phyloP scores from a whole-genome alignment of 2,888 invertebrate species.

The Amaurobius ferox region DNA sequence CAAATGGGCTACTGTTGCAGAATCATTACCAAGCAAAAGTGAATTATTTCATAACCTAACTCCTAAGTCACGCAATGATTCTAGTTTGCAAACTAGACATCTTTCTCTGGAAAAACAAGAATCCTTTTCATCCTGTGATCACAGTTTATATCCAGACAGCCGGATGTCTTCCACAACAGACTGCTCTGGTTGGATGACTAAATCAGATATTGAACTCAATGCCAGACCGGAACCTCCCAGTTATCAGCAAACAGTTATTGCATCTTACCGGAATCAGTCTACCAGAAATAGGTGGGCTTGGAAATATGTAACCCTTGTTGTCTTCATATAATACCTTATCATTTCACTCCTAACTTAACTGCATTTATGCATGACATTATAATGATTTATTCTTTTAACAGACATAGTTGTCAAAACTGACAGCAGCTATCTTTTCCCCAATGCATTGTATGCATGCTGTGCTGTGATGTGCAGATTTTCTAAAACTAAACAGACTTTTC shows the following conservation, averaged over 20 bases:
- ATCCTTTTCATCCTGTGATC: slow-evolving; percentile 54
- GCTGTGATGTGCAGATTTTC: not conserved
- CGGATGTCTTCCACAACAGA: slow-evolving; percentile 55
- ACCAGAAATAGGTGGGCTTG: slow-evolving; percentile 65
- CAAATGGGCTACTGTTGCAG: slow-evolving; percentile 49
- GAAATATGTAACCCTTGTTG: slow-evolving; percentile 67
- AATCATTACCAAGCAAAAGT: slow-evolving; percentile 52
- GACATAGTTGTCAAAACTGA: not conserved
- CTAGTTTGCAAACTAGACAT: slow-evolving; percentile 58
- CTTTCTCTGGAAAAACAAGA: slow-evolving; percentile 64
- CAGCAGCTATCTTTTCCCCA: not conserved
- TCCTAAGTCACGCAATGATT: slow-evolving; percentile 19
- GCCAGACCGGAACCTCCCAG: slow-evolving; percentile 44
- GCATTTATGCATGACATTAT: not conserved
- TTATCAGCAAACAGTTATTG: slow-evolving; percentile 45
- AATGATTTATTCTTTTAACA: not conserved
- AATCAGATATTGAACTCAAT: slow-evolving; percentile 60
- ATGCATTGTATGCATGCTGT: not conserved
- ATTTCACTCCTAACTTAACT: slow-evolving; percentile 12
- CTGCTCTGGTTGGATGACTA: slow-evolving; percentile 57
- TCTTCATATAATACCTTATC: slow-evolving; percentile 30
- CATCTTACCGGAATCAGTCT: slow-evolving; percentile 48
- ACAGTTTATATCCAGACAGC: slow-evolving; percentile 47
- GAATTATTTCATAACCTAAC: slow-evolving; percentile 37
- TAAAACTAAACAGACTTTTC: not conserved